Evolutionary conservation across 2,797 vertebrate species (phyloP).

Genomic region (Momotus momota): DNA sequence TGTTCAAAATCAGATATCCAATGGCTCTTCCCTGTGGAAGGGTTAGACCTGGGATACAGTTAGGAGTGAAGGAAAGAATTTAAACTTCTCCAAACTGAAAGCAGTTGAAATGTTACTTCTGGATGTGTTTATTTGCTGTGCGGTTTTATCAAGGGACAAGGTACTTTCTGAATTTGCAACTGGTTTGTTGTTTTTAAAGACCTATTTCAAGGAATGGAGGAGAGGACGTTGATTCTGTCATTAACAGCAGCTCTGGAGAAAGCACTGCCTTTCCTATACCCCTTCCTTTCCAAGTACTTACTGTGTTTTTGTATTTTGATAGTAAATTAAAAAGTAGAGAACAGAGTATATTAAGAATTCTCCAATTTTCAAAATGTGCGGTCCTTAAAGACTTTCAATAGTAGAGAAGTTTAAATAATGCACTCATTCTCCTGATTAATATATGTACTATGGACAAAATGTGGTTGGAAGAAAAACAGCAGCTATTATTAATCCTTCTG

Average conservation of each 20-base stretch:
- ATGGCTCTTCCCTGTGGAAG: not conserved
- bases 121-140: not conserved
- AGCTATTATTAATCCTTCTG: conserved; percentile 72
- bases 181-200: not conserved
- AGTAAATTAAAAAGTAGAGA: conserved; percentile 45
- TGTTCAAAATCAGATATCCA: not conserved
- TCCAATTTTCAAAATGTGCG: conserved; percentile 38
- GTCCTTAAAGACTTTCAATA: conserved; percentile 52
- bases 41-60: not conserved
- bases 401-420: conserved; percentile 57
- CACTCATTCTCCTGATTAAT: conserved; percentile 60
- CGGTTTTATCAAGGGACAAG: too few relatives aligned
- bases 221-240: not conserved
- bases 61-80: not conserved
- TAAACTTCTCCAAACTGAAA: not conserved
- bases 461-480: conserved; percentile 55
- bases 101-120: not conserved
- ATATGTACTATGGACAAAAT: conserved; percentile 58
- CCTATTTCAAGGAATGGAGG: not conserved
- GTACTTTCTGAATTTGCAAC: not conserved
- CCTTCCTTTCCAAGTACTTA: not conserved
- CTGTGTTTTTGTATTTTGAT: conserved; percentile 17
- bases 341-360: conserved; percentile 42
- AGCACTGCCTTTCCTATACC: not conserved
- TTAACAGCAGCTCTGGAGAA: not conserved